These are phyloP conservation scores for Poecilia picta DNA, from an alignment of 2,797 vertebrate genomes.

Conservation along the genomic window DNA sequence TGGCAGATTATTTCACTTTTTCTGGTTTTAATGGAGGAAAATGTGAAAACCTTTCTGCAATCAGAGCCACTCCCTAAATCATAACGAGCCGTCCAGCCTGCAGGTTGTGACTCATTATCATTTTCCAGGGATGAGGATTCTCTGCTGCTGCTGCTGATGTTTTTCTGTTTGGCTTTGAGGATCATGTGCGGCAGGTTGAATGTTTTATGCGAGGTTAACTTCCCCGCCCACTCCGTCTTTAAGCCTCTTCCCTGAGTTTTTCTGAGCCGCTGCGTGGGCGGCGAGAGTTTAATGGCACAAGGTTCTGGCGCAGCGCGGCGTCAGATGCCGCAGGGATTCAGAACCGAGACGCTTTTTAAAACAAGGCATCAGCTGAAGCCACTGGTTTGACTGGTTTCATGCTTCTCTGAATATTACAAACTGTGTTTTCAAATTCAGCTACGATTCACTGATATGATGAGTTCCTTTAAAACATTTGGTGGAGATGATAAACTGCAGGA, in stretches of 20 bases:
- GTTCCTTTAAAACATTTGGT: not conserved
- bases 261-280: conserved; percentile 15
- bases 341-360: not conserved
- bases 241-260: conserved; percentile 8
- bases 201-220: conserved; percentile 13
- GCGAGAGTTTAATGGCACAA: conserved; percentile 3
- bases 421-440: not conserved
- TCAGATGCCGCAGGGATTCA: conserved; percentile 15
- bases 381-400: not conserved
- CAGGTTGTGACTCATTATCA: not conserved
- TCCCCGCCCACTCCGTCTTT: conserved; percentile 2
- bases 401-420: not conserved
- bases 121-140: not conserved
- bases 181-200: not conserved
- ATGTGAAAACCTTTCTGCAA: not conserved
- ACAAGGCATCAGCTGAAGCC: not conserved
- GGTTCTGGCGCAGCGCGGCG: not conserved
- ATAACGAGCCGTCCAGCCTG: not conserved
- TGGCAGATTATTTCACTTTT: too few relatives aligned
- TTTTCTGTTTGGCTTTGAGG: not conserved
- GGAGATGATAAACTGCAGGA: not conserved
- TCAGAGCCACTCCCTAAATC: not conserved
- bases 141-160: not conserved
- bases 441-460: not conserved
- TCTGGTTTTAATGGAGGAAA: not conserved